These are phyloP conservation scores for Eurytoma adleriae DNA, from an alignment of 2,888 invertebrate genomes.

Conservation along the genomic window DNA sequence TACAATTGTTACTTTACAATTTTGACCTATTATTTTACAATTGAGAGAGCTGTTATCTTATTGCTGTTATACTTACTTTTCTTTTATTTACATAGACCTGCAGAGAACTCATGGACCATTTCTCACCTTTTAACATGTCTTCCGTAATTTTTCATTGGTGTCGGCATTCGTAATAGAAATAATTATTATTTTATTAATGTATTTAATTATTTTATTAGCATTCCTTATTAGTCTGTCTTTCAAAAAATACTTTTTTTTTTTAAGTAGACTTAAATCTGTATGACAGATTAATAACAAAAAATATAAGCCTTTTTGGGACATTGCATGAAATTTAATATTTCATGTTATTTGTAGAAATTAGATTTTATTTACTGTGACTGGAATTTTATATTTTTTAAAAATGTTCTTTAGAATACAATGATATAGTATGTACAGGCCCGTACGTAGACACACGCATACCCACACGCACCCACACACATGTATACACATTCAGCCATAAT, in stretches of 20 bases:
- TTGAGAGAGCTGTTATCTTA: constrained; percentile 50
- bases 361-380: neutral
- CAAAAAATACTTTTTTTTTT: neutral
- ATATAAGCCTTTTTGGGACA: constrained; percentile 4
- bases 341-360: neutral
- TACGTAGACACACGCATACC: too few species aligned
- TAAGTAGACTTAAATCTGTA: neutral
- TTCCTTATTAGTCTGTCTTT: constrained; percentile 18
- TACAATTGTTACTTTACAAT: too few species aligned
- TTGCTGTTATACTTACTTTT: constrained; percentile 32
- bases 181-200: constrained; percentile 25
- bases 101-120: constrained; percentile 56
- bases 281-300: constrained; percentile 8
- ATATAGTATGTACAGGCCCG: too few species aligned
- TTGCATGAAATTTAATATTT: constrained; percentile 46
- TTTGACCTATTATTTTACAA: constrained; percentile 25
- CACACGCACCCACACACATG: too few species aligned
- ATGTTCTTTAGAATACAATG: too few species aligned
- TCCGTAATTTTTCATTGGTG: constrained; percentile 57
- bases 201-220: constrained; percentile 22
- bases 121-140: constrained; percentile 56
- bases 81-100: constrained; percentile 44
- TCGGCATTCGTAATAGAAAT: constrained; percentile 51
- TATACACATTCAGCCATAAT: too few species aligned
- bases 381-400: too few species aligned